Conservation (phyloP, 2,113 vertebrate genomes). For the Eonycteris spelaea region DNA sequence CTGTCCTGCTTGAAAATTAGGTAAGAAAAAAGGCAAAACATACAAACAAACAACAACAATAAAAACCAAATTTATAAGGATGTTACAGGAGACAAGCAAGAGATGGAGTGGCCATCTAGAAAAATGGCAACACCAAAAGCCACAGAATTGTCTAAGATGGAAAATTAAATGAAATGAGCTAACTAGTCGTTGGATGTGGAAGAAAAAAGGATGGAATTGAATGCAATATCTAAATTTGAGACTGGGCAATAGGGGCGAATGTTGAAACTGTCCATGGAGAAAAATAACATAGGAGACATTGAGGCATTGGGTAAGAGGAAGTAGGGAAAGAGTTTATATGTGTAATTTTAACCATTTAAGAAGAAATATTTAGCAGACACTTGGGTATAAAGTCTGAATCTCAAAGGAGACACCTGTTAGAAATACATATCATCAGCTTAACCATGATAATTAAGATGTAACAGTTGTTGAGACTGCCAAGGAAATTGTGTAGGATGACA, state of each 20-base stretch:
- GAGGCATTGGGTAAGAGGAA: not conserved
- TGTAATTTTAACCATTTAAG: not conserved
- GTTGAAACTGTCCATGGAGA: not conserved
- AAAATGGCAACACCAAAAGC: not conserved
- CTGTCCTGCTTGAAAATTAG: not conserved
- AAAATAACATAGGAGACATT: not conserved
- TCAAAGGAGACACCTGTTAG: not conserved
- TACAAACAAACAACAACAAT: not conserved
- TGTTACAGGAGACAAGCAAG: not conserved
- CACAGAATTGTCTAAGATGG: too few species aligned
- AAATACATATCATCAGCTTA: not conserved
- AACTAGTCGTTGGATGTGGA: not conserved
- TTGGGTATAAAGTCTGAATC: not conserved
- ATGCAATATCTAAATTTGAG: not conserved
- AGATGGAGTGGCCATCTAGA: not conserved
- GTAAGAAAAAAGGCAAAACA: not conserved
- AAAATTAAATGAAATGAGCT: not conserved
- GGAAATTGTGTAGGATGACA: not conserved
- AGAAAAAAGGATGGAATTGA: not conserved
- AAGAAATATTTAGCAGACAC: not conserved
- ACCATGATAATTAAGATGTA: not conserved
- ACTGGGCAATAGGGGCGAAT: not conserved
- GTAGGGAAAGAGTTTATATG: not conserved
- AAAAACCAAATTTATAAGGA: not conserved
- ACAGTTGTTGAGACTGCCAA: not conserved